Evolutionary conservation across 2,888 invertebrate species (phyloP), one percentile per base, ranked within the genome.

Genomic region (Phyllotreta striolata): DNA sequence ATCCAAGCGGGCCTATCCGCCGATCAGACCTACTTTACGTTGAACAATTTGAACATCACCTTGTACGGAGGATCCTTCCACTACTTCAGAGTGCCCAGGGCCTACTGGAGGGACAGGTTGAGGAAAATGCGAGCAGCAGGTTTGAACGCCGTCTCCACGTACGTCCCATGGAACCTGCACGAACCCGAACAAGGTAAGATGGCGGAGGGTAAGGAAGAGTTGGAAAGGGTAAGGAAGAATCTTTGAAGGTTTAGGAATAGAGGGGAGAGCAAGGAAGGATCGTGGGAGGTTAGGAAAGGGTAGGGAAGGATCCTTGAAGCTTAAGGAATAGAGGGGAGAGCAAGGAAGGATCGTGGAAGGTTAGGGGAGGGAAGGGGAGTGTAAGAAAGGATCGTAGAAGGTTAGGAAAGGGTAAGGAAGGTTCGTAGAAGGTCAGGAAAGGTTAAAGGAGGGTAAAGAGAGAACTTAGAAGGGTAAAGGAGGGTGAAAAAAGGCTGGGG

Each of bases 131-230:
- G 89, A 76, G 91, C 91, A 0, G 92, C 92, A 24, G 97, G 97
- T 1, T 84, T 96, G 9, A 95, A 96, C 81, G 87, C 93, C 1
- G 88, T 96, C 0, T 89, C 93, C 67, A 94, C 93, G 4, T 80
- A 96, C 78, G 89, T 96, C 0, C 92, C 94, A 77, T 91, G 97
- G 96, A 93, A 92, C 69, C 84, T 88, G 62, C 96, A 97, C 79
- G 93, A 96, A 81, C 90, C 91, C 0, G 84, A 87, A 64, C 58
- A 66, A 64, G 72, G 71, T 69, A 39, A 61, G 44, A 51, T 40
- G 37, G 7, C 10, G 9, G 1, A 44, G 6, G 8, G 4, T 10
- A 2, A 1, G 4, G 10, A 13, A 44, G 10, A 13, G 10, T 44
- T 44, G 7, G 8, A 6, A 41, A n/a, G 10, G 3, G 10, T 44